phyloP scores from a whole-genome alignment of 2,797 vertebrate species.

The Falco berigora region DNA sequence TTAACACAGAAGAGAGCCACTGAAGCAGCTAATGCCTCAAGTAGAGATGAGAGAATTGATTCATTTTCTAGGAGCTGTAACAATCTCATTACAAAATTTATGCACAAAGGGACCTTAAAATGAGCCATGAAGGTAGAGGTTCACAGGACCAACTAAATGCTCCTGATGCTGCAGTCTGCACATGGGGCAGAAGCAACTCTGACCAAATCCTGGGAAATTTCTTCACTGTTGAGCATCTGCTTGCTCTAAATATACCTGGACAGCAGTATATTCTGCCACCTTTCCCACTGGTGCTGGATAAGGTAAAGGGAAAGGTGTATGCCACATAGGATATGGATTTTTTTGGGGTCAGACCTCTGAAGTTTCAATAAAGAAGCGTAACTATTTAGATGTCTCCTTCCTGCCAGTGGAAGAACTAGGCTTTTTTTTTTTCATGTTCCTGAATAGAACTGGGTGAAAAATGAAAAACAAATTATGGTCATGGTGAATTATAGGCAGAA shows the following conservation, averaged over 20 bases:
- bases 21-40: background rate
- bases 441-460: background rate
- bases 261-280: background rate
- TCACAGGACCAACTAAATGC: background rate
- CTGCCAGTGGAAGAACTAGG: background rate
- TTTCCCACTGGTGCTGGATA: background rate
- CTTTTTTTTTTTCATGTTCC: background rate
- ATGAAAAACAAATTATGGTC: accelerated
- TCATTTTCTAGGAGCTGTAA: background rate
- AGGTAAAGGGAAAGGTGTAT: background rate
- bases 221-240: background rate
- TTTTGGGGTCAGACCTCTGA: background rate
- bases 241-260: background rate
- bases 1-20: background rate
- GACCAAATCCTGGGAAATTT: background rate
- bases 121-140: background rate
- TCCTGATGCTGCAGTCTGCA: background rate
- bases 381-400: background rate
- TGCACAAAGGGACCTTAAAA: background rate
- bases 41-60: background rate
- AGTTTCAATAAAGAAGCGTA: background rate
- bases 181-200: background rate
- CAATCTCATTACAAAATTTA: background rate
- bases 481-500: background rate
- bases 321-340: background rate